Evolutionary conservation across 2,113 vertebrate genomes (phyloP).

Genomic region (Mirza zaza): DNA sequence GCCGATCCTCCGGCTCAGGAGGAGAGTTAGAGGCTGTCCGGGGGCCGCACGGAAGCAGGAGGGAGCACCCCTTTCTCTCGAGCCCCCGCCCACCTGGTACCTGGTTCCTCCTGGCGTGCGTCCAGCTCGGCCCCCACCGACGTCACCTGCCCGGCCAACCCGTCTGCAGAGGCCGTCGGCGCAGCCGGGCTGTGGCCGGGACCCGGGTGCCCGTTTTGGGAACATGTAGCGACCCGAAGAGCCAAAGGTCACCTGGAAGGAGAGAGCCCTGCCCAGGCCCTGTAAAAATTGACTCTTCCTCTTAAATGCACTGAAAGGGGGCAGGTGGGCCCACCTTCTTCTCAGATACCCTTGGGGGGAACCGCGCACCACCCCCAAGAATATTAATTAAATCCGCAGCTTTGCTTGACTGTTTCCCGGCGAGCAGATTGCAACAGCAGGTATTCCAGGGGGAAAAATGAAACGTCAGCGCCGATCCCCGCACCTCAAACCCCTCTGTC

Average conservation of each 20-base stretch:
- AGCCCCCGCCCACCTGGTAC: too few relatives aligned
- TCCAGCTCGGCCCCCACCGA: not conserved
- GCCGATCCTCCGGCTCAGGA: slow-evolving; percentile 51
- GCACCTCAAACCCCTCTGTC: too few relatives aligned
- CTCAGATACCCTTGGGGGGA: not conserved
- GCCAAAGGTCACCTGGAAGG: not conserved
- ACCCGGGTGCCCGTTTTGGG: accelerated
- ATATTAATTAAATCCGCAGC: not conserved
- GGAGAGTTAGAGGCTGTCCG: slow-evolving; percentile 62
- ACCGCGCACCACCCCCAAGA: not conserved
- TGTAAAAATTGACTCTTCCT: not conserved
- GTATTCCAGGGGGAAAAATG: accelerated
- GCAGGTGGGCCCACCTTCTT: too few relatives aligned
- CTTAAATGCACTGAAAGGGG: not conserved
- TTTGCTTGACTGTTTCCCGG: not conserved
- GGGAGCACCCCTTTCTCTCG: not conserved
- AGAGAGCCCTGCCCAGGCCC: not conserved
- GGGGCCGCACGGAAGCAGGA: slow-evolving; percentile 39
- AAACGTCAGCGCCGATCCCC: accelerated
- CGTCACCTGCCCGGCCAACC: not conserved
- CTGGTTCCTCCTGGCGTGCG: not conserved
- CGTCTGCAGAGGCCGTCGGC: accelerated
- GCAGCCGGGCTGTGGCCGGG: not conserved
- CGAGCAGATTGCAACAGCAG: accelerated
- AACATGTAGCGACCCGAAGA: accelerated